phyloP scores from a whole-genome alignment of 2,888 invertebrate genomes.

The Aleiodes testaceus region DNA sequence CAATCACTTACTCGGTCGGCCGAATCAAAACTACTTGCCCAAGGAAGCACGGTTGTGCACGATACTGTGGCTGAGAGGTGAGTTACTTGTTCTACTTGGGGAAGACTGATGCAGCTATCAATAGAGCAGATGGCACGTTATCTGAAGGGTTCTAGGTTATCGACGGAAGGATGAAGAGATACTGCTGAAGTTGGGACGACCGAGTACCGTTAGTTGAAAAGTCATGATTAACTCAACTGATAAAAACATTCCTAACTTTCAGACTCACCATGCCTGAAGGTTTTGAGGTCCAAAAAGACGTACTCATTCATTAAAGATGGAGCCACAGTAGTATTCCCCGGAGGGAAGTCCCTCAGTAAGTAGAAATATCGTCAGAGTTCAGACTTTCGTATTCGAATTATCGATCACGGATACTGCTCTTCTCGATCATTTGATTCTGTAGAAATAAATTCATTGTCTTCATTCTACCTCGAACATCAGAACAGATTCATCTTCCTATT shows the following conservation, averaged over 20 bases:
- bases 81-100: not conserved
- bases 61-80: not conserved
- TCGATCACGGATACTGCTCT: too few relatives aligned
- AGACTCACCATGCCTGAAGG: not conserved
- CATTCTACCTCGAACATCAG: not conserved
- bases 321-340: not conserved
- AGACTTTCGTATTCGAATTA: not conserved
- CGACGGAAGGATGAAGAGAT: slow-evolving; percentile 10
- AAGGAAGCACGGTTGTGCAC: not conserved
- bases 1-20: slow-evolving; percentile 1
- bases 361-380: not conserved
- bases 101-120: not conserved
- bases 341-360: not conserved
- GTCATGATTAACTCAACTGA: too few relatives aligned
- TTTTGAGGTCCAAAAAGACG: not conserved
- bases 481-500: not conserved
- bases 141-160: not conserved
- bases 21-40: not conserved
- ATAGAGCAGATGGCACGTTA: not conserved
- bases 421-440: too few relatives aligned
- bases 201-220: too few relatives aligned
- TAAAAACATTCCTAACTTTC: too few relatives aligned
- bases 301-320: not conserved
- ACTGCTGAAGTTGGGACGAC: too few relatives aligned
- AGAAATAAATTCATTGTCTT: too few relatives aligned